Evolutionary conservation across 2,113 vertebrate genomes (phyloP), one percentile per base, ranked within the genome.

Genomic region (Cygnus buccinator): DNA sequence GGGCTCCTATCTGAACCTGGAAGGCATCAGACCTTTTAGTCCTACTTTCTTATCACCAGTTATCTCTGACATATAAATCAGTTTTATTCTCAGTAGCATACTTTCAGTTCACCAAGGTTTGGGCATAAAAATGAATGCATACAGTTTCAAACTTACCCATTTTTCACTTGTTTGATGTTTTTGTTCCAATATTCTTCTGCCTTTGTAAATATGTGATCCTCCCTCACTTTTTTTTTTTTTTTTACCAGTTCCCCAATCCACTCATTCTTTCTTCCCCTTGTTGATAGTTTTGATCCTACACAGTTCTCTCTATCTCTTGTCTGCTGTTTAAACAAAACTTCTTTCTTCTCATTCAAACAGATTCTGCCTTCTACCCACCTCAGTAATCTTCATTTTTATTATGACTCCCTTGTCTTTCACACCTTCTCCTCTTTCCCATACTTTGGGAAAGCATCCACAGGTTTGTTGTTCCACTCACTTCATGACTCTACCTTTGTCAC

Each of bases 171-270:
- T 8, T 41, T 55, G 10, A 35, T 44, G 6, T 10, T 86, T 80
- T 83, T 25, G 6, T 82, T 68, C 35, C 13, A 68, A 6, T 83
- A 39, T 33, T 55, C 18, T 85, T 76, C 48, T 85, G 41, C 19
- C 26, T 94, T 81, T 66, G 8, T 29, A 54, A 70, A 66, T 19
- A 11, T 58, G 20, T 6, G 3, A 62, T 62, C 55, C 9, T 17
- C 2, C 2, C 52, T 5, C 14, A 17, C 26, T 46, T 77, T 17
- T 29, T 48, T 1, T 8, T 67, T 29, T 48, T 1, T 8, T 67
- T 66, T 44, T 2, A 1, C 13, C 2, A 0, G 26, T 23, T 82
- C 19, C 6, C 29, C 15, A 57, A 3, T 2, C 13, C 16, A 57
- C 13, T 68, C 20, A 20, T 65, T 83, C 10, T 46, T 4, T 73